Conservation (phyloP, 2,797 vertebrate species). For the Myoxocephalus aenaeus region DNA sequence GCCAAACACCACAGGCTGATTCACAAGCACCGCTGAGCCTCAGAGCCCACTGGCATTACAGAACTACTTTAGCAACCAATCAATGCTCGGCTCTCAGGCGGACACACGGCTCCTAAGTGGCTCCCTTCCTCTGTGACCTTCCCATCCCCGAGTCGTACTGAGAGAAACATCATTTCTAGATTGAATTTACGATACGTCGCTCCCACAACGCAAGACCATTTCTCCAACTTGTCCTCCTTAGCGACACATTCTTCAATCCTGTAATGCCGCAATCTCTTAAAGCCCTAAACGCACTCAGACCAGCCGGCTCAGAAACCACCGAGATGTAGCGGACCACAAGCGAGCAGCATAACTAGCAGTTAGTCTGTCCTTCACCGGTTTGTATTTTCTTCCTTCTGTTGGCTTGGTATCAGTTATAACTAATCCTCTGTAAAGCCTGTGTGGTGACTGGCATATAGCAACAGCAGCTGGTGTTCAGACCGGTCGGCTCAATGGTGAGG, state of each 20-base stretch:
- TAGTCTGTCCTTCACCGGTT: neutral
- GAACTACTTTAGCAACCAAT: constrained; percentile 44
- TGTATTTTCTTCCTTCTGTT: neutral
- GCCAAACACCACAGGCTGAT: constrained; percentile 29
- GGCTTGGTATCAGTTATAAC: constrained; percentile 27
- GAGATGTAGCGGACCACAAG: neutral
- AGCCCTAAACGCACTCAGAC: constrained; percentile 20
- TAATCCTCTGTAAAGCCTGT: constrained; percentile 48
- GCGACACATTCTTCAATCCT: constrained; percentile 55
- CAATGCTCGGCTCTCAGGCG: constrained; percentile 6
- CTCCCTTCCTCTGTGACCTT: constrained; percentile 32
- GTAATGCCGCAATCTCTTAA: constrained; percentile 53
- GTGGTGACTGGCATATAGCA: constrained; percentile 29
- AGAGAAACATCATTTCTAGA: constrained; percentile 24
- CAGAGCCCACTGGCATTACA: constrained; percentile 25
- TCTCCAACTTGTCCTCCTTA: constrained; percentile 28
- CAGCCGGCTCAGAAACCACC: constrained; percentile 36
- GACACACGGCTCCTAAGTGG: constrained; percentile 18
- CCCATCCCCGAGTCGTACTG: neutral
- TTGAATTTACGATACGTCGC: neutral
- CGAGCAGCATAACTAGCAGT: constrained; percentile 5
- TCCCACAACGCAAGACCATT: neutral
- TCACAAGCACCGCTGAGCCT: constrained; percentile 42
- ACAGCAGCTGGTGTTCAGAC: constrained; percentile 55
- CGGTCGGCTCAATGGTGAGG: constrained; percentile 27